Percentiles rank a stretch among this genome's conserved stretches.
Evolutionary conservation across 2,113 vertebrate species (phyloP).

Genomic region (Phalacrocorax carbo): DNA sequence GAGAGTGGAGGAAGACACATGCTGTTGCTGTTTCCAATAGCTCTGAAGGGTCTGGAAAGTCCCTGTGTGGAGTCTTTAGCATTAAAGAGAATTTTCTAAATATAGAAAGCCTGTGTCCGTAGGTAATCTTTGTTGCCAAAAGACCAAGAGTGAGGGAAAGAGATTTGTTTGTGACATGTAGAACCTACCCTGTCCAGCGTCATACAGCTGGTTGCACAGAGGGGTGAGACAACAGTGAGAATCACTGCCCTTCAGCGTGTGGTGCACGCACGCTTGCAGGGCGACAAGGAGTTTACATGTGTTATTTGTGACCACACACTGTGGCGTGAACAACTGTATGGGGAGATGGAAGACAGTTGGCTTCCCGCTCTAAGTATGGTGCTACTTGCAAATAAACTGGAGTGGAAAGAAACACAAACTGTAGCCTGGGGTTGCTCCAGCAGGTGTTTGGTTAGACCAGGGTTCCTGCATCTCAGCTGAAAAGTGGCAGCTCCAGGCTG

Average conservation of each 20-base stretch:
- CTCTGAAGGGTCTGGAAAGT: slow-evolving; percentile 11
- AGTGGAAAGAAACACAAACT: not conserved
- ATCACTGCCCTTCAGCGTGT: not conserved
- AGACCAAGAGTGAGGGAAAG: not conserved
- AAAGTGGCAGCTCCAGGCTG: not conserved
- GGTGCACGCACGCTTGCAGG: not conserved
- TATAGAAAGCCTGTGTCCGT: not conserved
- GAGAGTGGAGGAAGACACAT: slow-evolving; percentile 32
- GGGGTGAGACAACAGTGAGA: not conserved
- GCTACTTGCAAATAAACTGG: not conserved
- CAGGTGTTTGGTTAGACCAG: not conserved
- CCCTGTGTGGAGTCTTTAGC: not conserved
- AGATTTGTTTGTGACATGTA: not conserved
- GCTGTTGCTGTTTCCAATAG: slow-evolving; percentile 7
- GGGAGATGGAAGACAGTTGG: not conserved
- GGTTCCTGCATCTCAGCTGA: not conserved
- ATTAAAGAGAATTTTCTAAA: slow-evolving; percentile 37
- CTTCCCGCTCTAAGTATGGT: not conserved
- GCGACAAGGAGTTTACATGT: not conserved
- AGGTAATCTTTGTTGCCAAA: not conserved
- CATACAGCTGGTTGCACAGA: not conserved
- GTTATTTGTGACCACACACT: not conserved
- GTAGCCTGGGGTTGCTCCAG: not conserved
- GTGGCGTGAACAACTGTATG: not conserved
- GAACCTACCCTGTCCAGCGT: not conserved